Evolutionary conservation across 2,888 invertebrate species (phyloP).

Genomic region (Nomada fabriciana): DNA sequence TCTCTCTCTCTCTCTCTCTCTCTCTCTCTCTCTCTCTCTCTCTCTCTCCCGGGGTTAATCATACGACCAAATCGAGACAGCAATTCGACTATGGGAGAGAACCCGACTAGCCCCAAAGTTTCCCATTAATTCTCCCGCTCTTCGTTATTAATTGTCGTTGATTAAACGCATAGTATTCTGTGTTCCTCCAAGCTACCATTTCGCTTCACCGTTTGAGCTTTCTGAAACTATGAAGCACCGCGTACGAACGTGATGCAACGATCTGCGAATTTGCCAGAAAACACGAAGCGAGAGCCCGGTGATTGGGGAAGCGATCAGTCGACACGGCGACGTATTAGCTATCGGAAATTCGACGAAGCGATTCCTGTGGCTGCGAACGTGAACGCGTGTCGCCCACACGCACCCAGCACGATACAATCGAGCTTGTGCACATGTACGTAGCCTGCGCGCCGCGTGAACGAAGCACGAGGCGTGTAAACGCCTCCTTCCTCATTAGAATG

Average conservation of each 20-base stretch:
- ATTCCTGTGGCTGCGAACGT: conserved; percentile 44
- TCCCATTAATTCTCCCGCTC: conserved; percentile 27
- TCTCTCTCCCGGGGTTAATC: conserved; percentile 75
- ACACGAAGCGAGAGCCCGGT: conserved; percentile 7
- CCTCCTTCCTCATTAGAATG: conserved; percentile 83
- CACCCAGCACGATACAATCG: conserved; percentile 53
- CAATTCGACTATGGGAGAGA: conserved; percentile 50
- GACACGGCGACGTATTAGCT: conserved; percentile 4
- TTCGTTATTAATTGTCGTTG: conserved; percentile 53
- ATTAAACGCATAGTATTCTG: background rate
- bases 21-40: conserved; percentile 67
- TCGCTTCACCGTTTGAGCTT: background rate
- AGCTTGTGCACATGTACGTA: conserved; percentile 18
- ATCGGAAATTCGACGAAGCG: conserved; percentile 51
- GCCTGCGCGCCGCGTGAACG: conserved; percentile 48
- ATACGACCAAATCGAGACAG: conserved; percentile 56
- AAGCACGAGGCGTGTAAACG: conserved; percentile 77
- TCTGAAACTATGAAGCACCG: background rate
- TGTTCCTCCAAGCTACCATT: background rate
- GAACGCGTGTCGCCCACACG: conserved; percentile 63
- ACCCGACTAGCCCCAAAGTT: conserved; percentile 32
- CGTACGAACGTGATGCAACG: conserved; percentile 8
- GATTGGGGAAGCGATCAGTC: conserved; percentile 39
- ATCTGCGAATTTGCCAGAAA: conserved; percentile 32
- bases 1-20: conserved; percentile 67